Evolutionary conservation across 2,797 vertebrate genomes (phyloP).

Genomic region (Ctenosaura bakeri): DNA sequence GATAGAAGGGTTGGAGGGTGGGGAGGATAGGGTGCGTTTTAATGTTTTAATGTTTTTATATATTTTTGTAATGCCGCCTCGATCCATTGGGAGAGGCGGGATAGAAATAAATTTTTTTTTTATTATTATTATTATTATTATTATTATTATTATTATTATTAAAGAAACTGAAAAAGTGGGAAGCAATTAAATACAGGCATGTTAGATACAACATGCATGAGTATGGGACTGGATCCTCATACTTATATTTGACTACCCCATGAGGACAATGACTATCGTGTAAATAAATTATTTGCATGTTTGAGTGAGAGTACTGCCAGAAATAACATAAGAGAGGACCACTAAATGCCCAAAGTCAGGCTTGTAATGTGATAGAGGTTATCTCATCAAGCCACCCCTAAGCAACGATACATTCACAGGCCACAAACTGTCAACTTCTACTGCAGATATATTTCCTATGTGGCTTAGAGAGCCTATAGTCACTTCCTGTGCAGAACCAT

Average conservation of each 20-base stretch:
- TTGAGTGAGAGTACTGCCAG: background rate
- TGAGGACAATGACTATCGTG: background rate
- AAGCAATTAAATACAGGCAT: background rate
- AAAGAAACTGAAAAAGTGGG: background rate
- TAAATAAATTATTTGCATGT: background rate
- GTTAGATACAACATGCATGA: background rate
- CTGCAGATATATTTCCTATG: background rate
- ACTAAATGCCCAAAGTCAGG: background rate
- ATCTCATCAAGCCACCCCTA: background rate
- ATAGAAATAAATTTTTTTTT: too few relatives aligned
- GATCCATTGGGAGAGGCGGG: too few relatives aligned
- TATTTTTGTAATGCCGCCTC: too few relatives aligned
- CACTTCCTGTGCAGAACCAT: background rate
- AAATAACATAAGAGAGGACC: background rate
- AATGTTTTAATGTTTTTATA: too few relatives aligned
- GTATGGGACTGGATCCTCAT: background rate
- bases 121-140: too few relatives aligned
- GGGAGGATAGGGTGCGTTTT: too few relatives aligned
- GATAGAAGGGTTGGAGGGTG: too few relatives aligned
- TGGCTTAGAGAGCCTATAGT: background rate
- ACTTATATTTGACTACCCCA: background rate
- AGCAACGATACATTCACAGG: background rate
- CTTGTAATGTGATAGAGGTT: background rate
- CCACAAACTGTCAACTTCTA: background rate
- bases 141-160: too few relatives aligned